These are phyloP conservation scores for Thaleichthys pacificus DNA, from an alignment of 2,797 vertebrate species.

Conservation along the genomic window DNA sequence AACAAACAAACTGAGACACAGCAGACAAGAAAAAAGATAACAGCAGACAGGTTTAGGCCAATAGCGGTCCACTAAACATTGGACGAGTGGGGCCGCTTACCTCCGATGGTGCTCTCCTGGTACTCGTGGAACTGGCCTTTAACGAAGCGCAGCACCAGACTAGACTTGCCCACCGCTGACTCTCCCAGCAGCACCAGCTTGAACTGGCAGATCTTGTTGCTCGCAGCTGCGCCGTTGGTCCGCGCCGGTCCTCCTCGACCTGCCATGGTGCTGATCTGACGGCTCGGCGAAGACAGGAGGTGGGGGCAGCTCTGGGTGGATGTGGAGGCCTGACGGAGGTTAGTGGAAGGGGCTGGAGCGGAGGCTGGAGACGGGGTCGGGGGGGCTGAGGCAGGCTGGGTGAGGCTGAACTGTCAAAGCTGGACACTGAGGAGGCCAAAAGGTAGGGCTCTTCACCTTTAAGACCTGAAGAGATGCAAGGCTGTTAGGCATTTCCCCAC, in stretches of 20 bases:
- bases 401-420: constrained; percentile 26
- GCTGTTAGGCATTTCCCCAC: neutral
- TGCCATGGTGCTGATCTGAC: constrained; percentile 79
- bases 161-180: constrained; percentile 96
- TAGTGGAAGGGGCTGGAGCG: neutral
- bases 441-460: constrained; percentile 61
- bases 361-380: neutral
- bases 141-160: constrained; percentile 96
- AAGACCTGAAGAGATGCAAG: constrained; percentile 56
- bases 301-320: constrained; percentile 16
- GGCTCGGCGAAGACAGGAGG: constrained; percentile 37
- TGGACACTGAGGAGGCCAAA: constrained; percentile 38
- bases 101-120: constrained; percentile 99
- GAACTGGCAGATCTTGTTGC: constrained; percentile 99
- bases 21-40: neutral
- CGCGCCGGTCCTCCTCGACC: constrained; percentile 91
- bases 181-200: constrained; percentile 97
- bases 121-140: constrained; percentile 99
- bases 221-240: constrained; percentile 90
- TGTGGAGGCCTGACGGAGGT: constrained; percentile 16
- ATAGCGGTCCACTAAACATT: neutral
- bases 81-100: constrained; percentile 67
- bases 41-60: too few relatives aligned
- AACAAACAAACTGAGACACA: neutral
- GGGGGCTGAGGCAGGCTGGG: constrained; percentile 18